Percentiles rank a stretch among this genome's conserved stretches.
phyloP scores from a whole-genome alignment of 1,140 invertebrate genomes.

The Atta texana region DNA sequence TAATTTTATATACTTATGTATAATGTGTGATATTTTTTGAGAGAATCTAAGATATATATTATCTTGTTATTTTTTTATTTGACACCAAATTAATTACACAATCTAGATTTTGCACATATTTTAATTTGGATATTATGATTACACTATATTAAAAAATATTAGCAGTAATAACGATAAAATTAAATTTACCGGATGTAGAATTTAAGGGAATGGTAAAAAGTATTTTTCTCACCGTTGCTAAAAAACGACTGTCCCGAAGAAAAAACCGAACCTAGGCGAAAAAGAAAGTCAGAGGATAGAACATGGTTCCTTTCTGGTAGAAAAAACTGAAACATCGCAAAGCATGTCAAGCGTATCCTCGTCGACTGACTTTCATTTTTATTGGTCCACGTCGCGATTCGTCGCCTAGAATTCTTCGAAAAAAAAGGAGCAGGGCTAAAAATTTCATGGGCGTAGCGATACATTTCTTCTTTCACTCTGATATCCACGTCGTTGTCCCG shows the following conservation, averaged over 20 bases:
- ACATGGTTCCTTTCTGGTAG: background rate
- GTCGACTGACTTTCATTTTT: constrained; percentile 73
- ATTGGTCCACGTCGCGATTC: constrained; percentile 67
- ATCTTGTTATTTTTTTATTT: background rate
- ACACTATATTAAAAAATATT: background rate
- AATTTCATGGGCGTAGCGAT: constrained; percentile 39
- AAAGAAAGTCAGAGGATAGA: background rate
- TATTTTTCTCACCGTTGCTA: background rate
- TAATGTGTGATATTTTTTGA: background rate
- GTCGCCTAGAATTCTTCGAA: constrained; percentile 52
- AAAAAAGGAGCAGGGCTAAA: constrained; percentile 2
- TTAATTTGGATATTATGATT: background rate
- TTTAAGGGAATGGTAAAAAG: background rate
- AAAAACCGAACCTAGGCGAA: background rate
- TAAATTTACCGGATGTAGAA: background rate
- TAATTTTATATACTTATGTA: background rate
- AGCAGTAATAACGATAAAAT: background rate
- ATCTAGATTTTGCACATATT: background rate
- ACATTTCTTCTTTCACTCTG: constrained; percentile 32
- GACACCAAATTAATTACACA: background rate
- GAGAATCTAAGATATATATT: background rate
- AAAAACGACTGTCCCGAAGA: background rate
- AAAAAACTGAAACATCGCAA: background rate
- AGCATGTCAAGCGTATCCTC: constrained; percentile 30
- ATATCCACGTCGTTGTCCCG: constrained; percentile 29